Evolutionary conservation across 2,888 invertebrate genomes (phyloP), one percentile per base, ranked within the genome.

Genomic region (Pammene fasciana): DNA sequence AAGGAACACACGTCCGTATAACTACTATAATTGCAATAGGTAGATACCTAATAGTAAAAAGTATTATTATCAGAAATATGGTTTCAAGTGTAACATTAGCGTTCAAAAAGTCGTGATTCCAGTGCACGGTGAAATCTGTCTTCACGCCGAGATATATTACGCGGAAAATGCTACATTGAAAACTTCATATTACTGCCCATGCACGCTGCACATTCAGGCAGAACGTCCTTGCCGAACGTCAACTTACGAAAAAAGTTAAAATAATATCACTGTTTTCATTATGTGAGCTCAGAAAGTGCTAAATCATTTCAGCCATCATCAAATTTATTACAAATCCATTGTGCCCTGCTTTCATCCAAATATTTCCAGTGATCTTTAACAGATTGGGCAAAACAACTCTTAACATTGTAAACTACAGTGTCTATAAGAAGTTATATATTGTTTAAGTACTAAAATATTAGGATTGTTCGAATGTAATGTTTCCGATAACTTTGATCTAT

Each of bases 41-140:
- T 50, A 10, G 11, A 10, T 13, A n/a, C n/a, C n/a, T n/a, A 13
- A 52, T 34, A n/a, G n/a, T 34, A 43, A 59, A 59, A 43, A 18
- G 26, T 10, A 18, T 14, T 55, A 36, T 36, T 46, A 45, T 55
- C 36, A 46, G 45, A 54, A 36, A 54, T 54, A n/a, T 26, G 7
- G 26, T 34, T n/a, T 34, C 54, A 54, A 54, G 34, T 54, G 34
- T 54, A 54, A 54, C 54, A 54, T 54, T n/a, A 50, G 48, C 38
- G 36, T 52, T 43, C 78, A 86, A 84, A 82, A 79, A 78, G 82
- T 88, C 88, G 88, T 88, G 88, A 87, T 85, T 81, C 71, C 60
- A 72, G 60, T 71, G 73, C 74, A 78, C 80, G 85, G 82, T 82
- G 83, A 80, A 83, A 78, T 78, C 80, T 78, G 80, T 81, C 82